Percentiles rank a stretch among this genome's conserved stretches.
These are phyloP conservation scores for Muscicapa adusta DNA, from an alignment of 2,113 vertebrate genomes.

Conservation along the genomic window DNA sequence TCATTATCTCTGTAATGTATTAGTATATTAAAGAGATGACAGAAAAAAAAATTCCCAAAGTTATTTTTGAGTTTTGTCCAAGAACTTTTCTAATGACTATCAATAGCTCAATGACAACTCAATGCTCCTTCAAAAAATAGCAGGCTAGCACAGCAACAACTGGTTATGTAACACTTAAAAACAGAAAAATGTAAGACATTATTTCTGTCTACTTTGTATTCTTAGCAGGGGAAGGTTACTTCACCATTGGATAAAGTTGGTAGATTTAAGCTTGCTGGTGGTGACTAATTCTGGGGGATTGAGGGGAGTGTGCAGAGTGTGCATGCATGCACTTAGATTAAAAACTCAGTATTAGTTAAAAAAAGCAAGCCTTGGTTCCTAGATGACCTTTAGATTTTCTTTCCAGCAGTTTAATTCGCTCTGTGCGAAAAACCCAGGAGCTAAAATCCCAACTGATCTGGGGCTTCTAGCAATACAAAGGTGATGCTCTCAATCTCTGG, in stretches of 20 bases:
- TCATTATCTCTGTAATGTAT: background rate
- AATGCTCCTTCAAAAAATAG: background rate
- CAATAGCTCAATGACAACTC: background rate
- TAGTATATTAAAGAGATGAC: background rate
- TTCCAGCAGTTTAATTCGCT: conserved; percentile 32
- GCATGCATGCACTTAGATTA: background rate
- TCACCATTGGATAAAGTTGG: background rate
- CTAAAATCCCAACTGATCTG: conserved; percentile 36
- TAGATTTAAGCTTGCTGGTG: background rate
- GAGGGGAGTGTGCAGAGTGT: background rate
- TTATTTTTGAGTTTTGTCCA: background rate
- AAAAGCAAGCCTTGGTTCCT: background rate
- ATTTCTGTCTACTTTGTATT: background rate
- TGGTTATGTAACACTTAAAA: background rate
- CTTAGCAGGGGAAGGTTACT: background rate
- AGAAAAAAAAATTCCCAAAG: background rate
- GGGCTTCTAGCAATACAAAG: conserved; percentile 28
- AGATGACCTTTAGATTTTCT: conserved; percentile 37
- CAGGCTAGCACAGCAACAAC: background rate
- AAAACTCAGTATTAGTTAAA: background rate
- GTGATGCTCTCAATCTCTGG: conserved; percentile 56
- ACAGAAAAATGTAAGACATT: background rate
- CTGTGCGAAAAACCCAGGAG: conserved; percentile 30
- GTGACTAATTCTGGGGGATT: background rate
- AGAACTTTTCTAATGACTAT: background rate